Percentiles rank a stretch among this genome's conserved stretches.
phyloP scores from a whole-genome alignment of 2,797 vertebrate species.

The Brotula barbata region DNA sequence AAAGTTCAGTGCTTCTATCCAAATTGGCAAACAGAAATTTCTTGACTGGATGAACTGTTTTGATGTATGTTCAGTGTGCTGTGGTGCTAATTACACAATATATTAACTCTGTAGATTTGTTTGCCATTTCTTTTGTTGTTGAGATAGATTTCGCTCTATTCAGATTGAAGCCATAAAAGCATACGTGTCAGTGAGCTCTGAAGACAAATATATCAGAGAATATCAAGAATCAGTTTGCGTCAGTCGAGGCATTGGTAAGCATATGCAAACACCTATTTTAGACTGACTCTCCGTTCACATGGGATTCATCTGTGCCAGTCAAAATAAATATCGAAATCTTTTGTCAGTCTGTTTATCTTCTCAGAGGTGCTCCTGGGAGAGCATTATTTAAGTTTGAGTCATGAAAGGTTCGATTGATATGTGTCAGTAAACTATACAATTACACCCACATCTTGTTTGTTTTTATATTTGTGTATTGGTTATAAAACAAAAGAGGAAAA shows the following conservation, averaged over 20 bases:
- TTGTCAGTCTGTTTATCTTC: conserved; percentile 38
- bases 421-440: conserved; percentile 39
- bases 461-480: conserved; percentile 30
- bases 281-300: conserved; percentile 13
- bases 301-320: conserved; percentile 8
- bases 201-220: conserved; percentile 3
- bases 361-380: conserved; percentile 32
- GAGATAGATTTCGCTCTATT: conserved; percentile 1
- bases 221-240: neutral
- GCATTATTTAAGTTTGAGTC: conserved; percentile 11
- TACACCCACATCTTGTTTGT: conserved; percentile 20
- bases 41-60: conserved; percentile 30
- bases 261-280: neutral
- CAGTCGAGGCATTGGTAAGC: neutral
- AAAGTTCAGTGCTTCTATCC: conserved; percentile 21
- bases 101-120: no score
- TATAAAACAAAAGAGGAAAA: neutral
- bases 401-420: conserved; percentile 43
- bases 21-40: conserved; percentile 23
- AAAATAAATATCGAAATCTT: conserved; percentile 15
- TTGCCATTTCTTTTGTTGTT: conserved; percentile 18
- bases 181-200: conserved; percentile 3
- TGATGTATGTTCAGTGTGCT: conserved; percentile 21
- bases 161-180: neutral
- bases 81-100: conserved; percentile 42